Percentiles rank a stretch among this genome's conserved stretches.
Conservation (phyloP, 2,888 invertebrate genomes). For the Patella depressa region DNA sequence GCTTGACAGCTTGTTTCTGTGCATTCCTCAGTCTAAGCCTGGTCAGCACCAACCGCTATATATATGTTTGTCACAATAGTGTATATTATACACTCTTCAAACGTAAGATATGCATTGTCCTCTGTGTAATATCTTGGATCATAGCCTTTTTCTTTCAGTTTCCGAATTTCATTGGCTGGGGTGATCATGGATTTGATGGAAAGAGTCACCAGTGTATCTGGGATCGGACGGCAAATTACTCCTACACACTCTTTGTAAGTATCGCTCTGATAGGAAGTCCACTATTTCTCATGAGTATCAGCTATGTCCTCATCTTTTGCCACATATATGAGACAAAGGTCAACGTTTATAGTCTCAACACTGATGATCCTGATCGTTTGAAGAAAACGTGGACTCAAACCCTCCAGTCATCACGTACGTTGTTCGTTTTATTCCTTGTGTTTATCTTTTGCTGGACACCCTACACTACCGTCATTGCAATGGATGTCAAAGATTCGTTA, state of each 20-base stretch:
- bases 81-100: slow-evolving; percentile 50
- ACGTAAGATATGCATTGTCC: slow-evolving; percentile 41
- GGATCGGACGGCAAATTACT: slow-evolving; percentile 60
- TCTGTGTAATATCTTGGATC: slow-evolving; percentile 55
- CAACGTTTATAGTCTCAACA: slow-evolving; percentile 48
- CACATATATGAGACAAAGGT: slow-evolving; percentile 53
- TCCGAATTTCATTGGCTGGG: slow-evolving; percentile 62
- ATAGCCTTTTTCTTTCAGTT: slow-evolving; percentile 57
- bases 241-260: slow-evolving; percentile 61
- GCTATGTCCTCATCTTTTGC: slow-evolving; percentile 55
- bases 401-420: slow-evolving; percentile 50
- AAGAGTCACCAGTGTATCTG: slow-evolving; percentile 65
- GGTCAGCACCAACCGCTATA: slow-evolving; percentile 58
- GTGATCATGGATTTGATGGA: slow-evolving; percentile 59
- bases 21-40: slow-evolving; percentile 60
- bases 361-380: slow-evolving; percentile 42
- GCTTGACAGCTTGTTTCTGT: slow-evolving; percentile 64
- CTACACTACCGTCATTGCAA: slow-evolving; percentile 57
- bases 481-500: slow-evolving; percentile 48
- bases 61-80: slow-evolving; percentile 50
- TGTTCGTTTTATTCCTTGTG: slow-evolving; percentile 56
- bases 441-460: slow-evolving; percentile 64
- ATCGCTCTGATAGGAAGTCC: slow-evolving; percentile 54
- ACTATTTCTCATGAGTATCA: slow-evolving; percentile 48
- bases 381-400: slow-evolving; percentile 53